These are phyloP conservation scores for Echinometra lucunter DNA, from an alignment of 53 echinoderm and acorn worm species.

Conservation along the genomic window DNA sequence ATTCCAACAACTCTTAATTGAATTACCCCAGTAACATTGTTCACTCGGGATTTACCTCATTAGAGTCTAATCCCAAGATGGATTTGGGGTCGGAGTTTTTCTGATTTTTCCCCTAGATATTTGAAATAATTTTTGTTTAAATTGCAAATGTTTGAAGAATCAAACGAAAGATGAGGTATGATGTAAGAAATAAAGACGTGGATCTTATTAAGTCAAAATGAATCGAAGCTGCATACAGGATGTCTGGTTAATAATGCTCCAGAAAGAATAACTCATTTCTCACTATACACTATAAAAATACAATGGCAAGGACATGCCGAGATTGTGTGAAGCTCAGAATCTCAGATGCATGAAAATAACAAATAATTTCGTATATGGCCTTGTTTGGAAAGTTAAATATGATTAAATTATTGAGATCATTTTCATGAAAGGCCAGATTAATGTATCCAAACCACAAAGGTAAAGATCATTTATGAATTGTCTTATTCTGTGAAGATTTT, in stretches of 20 bases:
- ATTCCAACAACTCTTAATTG: not conserved
- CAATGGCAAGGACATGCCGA: no score
- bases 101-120: not conserved
- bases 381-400: no score
- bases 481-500: no score
- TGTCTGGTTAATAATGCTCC: not conserved
- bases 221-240: not conserved
- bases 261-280: not conserved
- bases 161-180: not conserved
- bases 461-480: no score
- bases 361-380: no score
- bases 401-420: no score
- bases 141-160: not conserved
- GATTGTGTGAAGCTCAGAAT: no score
- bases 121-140: not conserved
- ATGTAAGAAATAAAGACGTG: not conserved
- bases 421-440: no score
- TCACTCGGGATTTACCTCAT: conserved; percentile 24
- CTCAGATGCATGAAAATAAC: no score
- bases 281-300: not conserved
- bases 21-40: conserved; percentile 23
- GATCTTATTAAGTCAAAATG: not conserved
- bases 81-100: conserved; percentile 29
- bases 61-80: conserved; percentile 5
- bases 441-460: no score